phyloP scores from a whole-genome alignment of 2,113 vertebrate genomes.

The Myrmophylax atrothorax region DNA sequence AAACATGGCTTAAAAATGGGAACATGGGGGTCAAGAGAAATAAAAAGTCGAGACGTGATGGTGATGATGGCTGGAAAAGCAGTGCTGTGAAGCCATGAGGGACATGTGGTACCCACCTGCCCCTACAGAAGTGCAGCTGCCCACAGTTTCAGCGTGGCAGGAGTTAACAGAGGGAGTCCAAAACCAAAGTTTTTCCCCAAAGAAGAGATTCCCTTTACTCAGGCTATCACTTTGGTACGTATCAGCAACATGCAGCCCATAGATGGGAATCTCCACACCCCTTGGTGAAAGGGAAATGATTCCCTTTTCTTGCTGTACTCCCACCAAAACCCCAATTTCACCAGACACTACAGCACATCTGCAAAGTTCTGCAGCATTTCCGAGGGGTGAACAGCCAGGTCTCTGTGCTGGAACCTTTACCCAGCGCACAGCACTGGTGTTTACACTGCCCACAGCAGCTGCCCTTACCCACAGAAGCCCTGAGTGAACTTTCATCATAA shows the following conservation, averaged over 20 bases:
- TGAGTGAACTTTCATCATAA: neutral
- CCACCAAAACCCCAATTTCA: neutral
- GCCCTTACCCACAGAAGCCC: neutral
- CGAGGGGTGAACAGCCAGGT: accelerated
- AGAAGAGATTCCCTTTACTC: neutral
- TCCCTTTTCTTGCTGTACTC: neutral
- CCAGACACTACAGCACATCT: neutral
- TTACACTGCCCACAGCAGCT: neutral
- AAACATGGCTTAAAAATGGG: neutral
- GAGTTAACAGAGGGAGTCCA: neutral
- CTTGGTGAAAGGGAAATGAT: accelerated
- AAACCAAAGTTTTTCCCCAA: accelerated
- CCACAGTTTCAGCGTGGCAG: accelerated
- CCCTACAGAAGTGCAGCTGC: neutral
- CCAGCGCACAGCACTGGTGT: accelerated
- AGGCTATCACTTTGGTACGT: accelerated
- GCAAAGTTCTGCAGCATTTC: neutral
- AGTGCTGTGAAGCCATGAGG: neutral
- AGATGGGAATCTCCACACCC: neutral
- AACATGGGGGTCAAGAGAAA: slow-evolving; percentile 1
- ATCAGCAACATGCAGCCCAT: neutral
- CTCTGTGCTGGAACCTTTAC: neutral
- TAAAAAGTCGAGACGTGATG: neutral
- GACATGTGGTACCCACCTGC: accelerated
- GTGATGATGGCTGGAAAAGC: neutral